Base-by-base conservation (phyloP, 2,797 vertebrate species). In the Pitangus sulphuratus region DNA sequence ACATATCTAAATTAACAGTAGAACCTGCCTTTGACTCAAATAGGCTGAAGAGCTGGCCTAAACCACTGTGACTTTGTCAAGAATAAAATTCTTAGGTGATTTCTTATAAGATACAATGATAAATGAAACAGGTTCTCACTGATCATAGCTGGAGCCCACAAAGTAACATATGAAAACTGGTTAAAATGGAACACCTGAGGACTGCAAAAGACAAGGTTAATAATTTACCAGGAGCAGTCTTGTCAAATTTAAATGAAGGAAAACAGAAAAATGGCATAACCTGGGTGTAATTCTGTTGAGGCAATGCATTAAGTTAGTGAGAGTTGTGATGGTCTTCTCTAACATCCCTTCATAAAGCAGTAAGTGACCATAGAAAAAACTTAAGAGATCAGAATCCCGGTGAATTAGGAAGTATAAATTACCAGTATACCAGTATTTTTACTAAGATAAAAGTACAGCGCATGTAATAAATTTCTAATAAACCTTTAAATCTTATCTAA, bases 141-240 rank as follows among this genome's bases (percentile, higher is more conserved):
- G 95, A 75, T 96, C 82, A 91, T 30, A 87, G 39, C 61, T 78
- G 35, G 25, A 95, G 69, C 53, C 93, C 95, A 91, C 77, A 95
- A 81, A 89, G 45, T 84, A 90, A 84, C 84, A 92, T 78, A 68
- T 94, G 89, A 96, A 95, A 96, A 77, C 57, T 69, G 50, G 57
- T 40, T 61, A 86, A 87, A 92, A 81, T 7, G 37, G 53, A 95
- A 77, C 45, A 30, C 89, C 77, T 33, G 35, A 84, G 71, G 50
- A 57, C 81, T 83, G 60, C 69, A 91, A 94, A 89, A 95, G 57
- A 71, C 72, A 81, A 9, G 19, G 89, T 92, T 91, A 92, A 71
- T 94, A 84, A 96, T 96, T 93, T 84, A 91, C 89, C 65, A 78
- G 69, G 53, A 80, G 62, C 10, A 65, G 13, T 65, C 76, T 84